Evolutionary conservation across 37 sponge, comb jelly and placozoan species (phyloP), one percentile per base, ranked within the genome.

Genomic region (Halisarca cf. caerulea): DNA sequence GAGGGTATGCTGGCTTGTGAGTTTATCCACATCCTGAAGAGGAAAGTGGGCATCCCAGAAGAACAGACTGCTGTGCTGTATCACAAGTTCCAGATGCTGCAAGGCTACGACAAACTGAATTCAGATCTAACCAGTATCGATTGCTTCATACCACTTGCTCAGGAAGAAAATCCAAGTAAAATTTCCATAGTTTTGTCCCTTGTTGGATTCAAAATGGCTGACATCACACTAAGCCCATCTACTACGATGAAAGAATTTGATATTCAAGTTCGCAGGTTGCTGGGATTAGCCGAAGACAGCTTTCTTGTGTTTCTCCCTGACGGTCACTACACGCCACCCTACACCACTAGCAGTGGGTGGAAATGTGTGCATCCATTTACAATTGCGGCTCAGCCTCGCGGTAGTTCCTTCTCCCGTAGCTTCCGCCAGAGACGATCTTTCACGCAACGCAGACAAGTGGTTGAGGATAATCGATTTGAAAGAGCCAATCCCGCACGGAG

Each of bases 181-280:
- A 57, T 58, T 8, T 41, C 53, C 0, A 34, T 88, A 40, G 84
- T 88, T 5, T 57, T 83, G 27, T 88, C 88, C 47, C 80, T 88
- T 35, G 88, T 88, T 2, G 88, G 88, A 0, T 23, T 58, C 18
- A 21, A 34, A 25, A 79, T 82, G 36, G 20, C 74, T 33, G 72
- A 88, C 42, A 42, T 88, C 18, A 27, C 69, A 6, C 79, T 59
- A 21, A 57, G 60, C 54, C 68, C 66, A 2, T 77, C 59, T 18
- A 88, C 83, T 83, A 5, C 51, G 20, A 51, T 88, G 80, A 88
- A 60, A n/a, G 84, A 88, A 6, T 83, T 88, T 47, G 88, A 88
- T 32, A 24, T 2, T 2, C 41, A 78, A 25, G 21, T 88, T 39
- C 44, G 88, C 14, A 60, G 41, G n/a, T 40, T 51, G 53, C 83